Base-by-base conservation (phyloP, 1,140 invertebrate genomes). In the Meloidogyne hapla region DNA sequence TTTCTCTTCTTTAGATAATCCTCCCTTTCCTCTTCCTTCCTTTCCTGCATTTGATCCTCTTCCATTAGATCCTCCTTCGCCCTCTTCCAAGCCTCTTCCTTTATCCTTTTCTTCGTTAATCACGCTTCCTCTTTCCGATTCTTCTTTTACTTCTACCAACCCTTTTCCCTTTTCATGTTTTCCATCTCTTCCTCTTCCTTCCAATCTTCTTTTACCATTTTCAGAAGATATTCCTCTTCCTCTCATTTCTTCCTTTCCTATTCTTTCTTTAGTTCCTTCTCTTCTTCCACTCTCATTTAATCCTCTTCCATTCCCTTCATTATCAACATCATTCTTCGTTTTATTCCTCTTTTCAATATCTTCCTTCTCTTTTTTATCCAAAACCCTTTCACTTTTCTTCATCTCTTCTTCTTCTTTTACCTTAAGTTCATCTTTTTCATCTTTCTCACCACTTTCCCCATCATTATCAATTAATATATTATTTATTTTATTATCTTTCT, bases 241-340 rank as follows among this genome's bases (percentile, higher is more conserved):
- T 25, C 33, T 81, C 13, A 1, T 0, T 74, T 33, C 38, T 42
- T 23, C 71, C 25, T 48, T 48, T 15, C 1, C 73, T 25, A 9
- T 21, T 62, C 75, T 62, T 68, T 26, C 76, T 79, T 18, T 5
- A 48, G 13, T 18, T 15, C 38, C 25, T 8, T 75, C 56, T n/a
- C 76, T n/a, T 25, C 71, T 38, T 63, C 9, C 72, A 75, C 25
- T 23, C 8, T 10, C 23, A 12, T 70, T 61, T 10, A 73, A 23
- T 23, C 68, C 21, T 56, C 33, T 42, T 62, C 74, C 79, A 45
- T 65, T 73, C 73, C 18, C 45, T n/a, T 48, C 45, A 4, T 42
- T 15, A 10, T 80, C 26, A 10, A 23, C 15, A 12, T 40, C 10
- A 15, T 9, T 38, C n/a, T 26, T 25, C 25, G 2, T 21, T 77